Percentiles rank a stretch among this genome's conserved stretches.
Conservation (phyloP, 2,888 invertebrate species). For the Saturnia japonica region DNA sequence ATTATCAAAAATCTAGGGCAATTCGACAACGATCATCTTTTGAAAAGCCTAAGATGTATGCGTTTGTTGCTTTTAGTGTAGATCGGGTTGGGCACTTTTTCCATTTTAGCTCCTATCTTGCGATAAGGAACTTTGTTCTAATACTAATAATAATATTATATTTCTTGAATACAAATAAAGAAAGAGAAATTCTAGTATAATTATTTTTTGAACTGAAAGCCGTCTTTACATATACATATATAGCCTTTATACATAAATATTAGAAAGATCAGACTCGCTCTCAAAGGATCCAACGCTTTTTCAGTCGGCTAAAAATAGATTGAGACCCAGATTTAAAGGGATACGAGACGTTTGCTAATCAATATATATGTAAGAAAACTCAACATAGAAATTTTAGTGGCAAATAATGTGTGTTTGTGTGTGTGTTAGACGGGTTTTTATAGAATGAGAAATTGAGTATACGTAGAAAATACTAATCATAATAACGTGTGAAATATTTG, state of each 20-base stretch:
- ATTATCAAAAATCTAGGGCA: too few species aligned
- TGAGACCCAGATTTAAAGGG: neutral
- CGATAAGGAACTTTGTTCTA: too few species aligned
- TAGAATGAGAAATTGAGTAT: too few species aligned
- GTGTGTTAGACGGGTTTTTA: too few species aligned
- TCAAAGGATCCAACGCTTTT: neutral
- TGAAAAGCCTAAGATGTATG: too few species aligned
- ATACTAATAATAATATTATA: too few species aligned
- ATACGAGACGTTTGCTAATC: neutral
- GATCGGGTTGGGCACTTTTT: too few species aligned
- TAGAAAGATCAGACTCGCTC: slow-evolving; percentile 1
- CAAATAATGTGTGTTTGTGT: neutral
- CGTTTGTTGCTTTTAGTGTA: too few species aligned
- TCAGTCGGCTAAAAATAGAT: slow-evolving; percentile 7
- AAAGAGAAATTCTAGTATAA: neutral
- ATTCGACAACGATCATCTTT: too few species aligned
- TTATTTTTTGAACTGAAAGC: neutral
- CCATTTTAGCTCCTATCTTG: too few species aligned
- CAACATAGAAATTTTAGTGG: slow-evolving; percentile 13
- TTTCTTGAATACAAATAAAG: too few species aligned
- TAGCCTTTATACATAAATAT: neutral
- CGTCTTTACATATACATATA: neutral
- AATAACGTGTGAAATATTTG: neutral
- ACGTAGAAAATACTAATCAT: too few species aligned
- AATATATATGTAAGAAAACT: slow-evolving; percentile 23